Conservation (phyloP, 2,113 vertebrate species). For the Daphoenositta chrysoptera region DNA sequence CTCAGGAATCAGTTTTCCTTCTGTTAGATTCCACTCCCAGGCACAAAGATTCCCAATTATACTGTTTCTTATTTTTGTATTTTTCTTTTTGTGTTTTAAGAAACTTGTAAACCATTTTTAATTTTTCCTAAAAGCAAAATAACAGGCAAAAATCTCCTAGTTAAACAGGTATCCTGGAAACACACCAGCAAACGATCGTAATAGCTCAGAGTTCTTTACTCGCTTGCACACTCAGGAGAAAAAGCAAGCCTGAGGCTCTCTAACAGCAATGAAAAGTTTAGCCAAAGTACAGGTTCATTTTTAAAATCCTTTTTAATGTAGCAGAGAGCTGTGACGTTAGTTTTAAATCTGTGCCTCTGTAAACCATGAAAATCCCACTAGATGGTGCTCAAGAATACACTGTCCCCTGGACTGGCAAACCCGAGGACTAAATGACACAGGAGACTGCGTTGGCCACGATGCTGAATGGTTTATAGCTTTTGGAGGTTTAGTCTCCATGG, state of each 20-base stretch:
- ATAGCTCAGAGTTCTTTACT: not conserved
- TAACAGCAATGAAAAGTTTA: not conserved
- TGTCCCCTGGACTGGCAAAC: not conserved
- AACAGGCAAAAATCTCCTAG: not conserved
- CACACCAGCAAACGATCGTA: rapidly evolving
- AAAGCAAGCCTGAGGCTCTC: not conserved
- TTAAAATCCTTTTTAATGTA: not conserved
- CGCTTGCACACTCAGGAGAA: not conserved
- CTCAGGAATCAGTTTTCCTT: not conserved
- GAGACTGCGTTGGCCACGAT: not conserved
- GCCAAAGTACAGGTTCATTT: not conserved
- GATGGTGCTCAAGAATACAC: conserved; percentile 25
- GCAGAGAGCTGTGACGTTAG: not conserved
- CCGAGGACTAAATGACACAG: not conserved
- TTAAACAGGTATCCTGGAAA: not conserved
- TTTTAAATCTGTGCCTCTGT: not conserved
- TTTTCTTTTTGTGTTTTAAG: not conserved
- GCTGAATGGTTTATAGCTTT: not conserved
- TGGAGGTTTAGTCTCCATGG: not conserved
- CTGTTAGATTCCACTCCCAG: not conserved
- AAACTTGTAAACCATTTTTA: not conserved
- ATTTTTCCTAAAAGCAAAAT: not conserved
- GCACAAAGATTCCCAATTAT: not conserved
- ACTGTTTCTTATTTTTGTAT: not conserved
- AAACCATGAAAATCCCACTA: not conserved